Evolutionary conservation across 2,888 invertebrate genomes (phyloP), one percentile per base, ranked within the genome.

Genomic region (Habroteleia sp.): DNA sequence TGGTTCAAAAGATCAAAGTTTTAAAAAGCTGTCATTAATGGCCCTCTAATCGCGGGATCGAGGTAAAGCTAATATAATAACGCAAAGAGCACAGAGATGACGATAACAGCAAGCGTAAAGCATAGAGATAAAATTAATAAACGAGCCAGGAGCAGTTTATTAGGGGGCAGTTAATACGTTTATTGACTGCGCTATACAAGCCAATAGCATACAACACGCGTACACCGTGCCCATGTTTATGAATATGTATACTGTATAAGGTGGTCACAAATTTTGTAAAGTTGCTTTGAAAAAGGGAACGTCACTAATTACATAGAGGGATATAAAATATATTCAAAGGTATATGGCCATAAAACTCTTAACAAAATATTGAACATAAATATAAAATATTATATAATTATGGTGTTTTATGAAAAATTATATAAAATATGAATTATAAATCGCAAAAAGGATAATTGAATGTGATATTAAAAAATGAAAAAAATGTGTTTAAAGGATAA

Each of bases 71-170:
- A 71, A 56, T 56, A 63, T 58, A 58, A 58, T 48, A 50, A 58
- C 48, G 29, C 50, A 63, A 63, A 63, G 39, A 52, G 48, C 27
- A 29, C 16, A 42, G 27, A 33, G 68, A 63, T 58, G 39, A 63
- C 42, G 72, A 72, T 72, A 72, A 72, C 54, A 42, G 16, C 42
- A n/a, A 44, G 31, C 31, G 39, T 42, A 44, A 23, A 69, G 48
- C 52, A 69, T 44, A 52, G 52, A 69, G 69, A 71, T 71, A 71
- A 71, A 71, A 71, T 62, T 71, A 71, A 71, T 71, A 71, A 60
- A 39, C 39, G 42, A 54, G 33, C 33, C 54, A 11, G 39, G 31
- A 62, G 27, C 54, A 54, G 62, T 71, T 71, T 71, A 62, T 69
- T 69, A 60, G 44, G 42, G 39, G 58, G 41, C 50, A 50, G 50